Evolutionary conservation across 2,797 vertebrate species (phyloP).

Genomic region (Acanthiza pusilla): DNA sequence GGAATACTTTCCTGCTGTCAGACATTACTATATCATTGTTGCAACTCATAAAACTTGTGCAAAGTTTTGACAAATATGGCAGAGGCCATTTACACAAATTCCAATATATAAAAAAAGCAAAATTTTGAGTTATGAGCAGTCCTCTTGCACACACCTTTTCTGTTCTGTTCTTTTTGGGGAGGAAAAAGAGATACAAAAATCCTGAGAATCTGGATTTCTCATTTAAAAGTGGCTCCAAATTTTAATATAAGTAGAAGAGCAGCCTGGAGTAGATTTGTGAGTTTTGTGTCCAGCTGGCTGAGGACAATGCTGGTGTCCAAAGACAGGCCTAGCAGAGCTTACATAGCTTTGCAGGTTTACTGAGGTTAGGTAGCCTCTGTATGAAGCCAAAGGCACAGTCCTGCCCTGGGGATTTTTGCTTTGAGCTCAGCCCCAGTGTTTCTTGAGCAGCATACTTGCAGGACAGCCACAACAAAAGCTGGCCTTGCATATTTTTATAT

Average conservation of each 20-base stretch:
- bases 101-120: not conserved
- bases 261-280: not conserved
- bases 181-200: not conserved
- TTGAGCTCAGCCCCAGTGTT: not conserved
- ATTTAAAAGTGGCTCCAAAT: not conserved
- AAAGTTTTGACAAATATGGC: not conserved
- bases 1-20: not conserved
- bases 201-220: not conserved
- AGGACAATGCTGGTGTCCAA: not conserved
- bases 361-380: not conserved
- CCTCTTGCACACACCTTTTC: not conserved
- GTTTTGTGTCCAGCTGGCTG: not conserved
- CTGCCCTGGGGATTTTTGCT: not conserved
- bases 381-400: not conserved
- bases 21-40: not conserved
- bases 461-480: not conserved
- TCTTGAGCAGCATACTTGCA: not conserved
- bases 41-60: not conserved
- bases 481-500: not conserved
- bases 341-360: not conserved
- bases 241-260: not conserved
- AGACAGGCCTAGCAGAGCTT: not conserved
- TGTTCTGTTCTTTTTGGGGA: not conserved
- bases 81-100: not conserved
- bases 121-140: not conserved